phyloP scores from a whole-genome alignment of 1,140 invertebrate genomes.

The Drosophila subobscura region DNA sequence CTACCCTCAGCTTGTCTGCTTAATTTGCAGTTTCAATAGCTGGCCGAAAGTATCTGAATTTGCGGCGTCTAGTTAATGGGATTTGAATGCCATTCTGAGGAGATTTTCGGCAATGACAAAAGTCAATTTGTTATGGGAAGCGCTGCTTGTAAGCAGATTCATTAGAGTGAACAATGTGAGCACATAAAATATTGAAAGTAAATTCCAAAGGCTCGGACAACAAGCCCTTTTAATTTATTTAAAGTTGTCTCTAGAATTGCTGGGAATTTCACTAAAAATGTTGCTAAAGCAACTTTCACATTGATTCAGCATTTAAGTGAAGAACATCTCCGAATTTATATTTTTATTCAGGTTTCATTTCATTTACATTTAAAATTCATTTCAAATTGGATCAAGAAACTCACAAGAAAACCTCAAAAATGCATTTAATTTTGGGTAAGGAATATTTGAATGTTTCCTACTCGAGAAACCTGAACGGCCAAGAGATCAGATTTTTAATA shows the following conservation, averaged over 20 bases:
- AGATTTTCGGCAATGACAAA: constrained; percentile 31
- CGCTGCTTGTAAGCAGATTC: neutral
- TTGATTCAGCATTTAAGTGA: no score
- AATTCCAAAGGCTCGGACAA: neutral
- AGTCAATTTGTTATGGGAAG: constrained; percentile 39
- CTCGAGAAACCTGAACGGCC: no score
- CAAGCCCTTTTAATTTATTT: neutral
- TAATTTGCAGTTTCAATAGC: constrained; percentile 24
- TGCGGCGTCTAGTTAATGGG: constrained; percentile 71
- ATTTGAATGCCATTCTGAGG: constrained; percentile 43
- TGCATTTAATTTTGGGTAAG: no score
- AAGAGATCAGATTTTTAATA: no score
- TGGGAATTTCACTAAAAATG: neutral
- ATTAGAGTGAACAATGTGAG: constrained; percentile 1
- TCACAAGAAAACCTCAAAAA: no score
- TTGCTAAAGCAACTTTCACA: no score
- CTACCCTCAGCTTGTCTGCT: constrained; percentile 20
- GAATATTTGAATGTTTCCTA: no score
- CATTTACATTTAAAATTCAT: no score
- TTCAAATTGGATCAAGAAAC: no score
- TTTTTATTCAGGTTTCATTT: neutral
- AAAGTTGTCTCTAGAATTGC: constrained; percentile 1
- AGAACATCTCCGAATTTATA: neutral
- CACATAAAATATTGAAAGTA: constrained; percentile 15
- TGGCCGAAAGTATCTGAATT: constrained; percentile 39